Conservation (phyloP, 2,888 invertebrate species). For the Folsomia candida region DNA sequence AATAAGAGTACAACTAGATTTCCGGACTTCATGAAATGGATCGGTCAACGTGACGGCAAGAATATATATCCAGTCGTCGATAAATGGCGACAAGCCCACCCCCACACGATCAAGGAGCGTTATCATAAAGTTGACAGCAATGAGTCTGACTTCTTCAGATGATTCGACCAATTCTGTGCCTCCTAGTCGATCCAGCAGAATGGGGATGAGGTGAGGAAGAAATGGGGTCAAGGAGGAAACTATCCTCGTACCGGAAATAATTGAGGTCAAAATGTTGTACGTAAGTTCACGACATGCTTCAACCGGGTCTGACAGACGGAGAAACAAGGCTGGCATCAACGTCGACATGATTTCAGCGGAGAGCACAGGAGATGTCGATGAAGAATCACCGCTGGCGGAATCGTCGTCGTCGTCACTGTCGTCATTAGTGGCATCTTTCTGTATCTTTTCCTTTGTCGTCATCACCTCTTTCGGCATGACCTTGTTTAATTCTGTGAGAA, state of each 20-base stretch:
- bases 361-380: too few relatives aligned
- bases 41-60: slow-evolving; percentile 71
- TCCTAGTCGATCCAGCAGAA: slow-evolving; percentile 73
- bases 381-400: too few relatives aligned
- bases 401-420: slow-evolving; percentile 59
- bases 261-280: slow-evolving; percentile 30
- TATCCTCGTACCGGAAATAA: too few relatives aligned
- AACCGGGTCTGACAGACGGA: slow-evolving; percentile 34
- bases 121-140: slow-evolving; percentile 66
- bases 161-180: slow-evolving; percentile 68
- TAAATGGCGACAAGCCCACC: slow-evolving; percentile 61
- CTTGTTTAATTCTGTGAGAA: slow-evolving; percentile 28
- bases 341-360: slow-evolving; percentile 2
- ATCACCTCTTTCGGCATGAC: background rate
- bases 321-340: too few relatives aligned
- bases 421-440: too few relatives aligned
- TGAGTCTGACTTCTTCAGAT: slow-evolving; percentile 78
- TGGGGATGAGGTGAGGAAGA: slow-evolving; percentile 63
- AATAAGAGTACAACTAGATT: slow-evolving; percentile 71
- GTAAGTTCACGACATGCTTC: slow-evolving; percentile 47
- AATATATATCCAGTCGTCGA: slow-evolving; percentile 64
- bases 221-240: slow-evolving; percentile 17
- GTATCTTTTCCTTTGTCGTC: too few relatives aligned
- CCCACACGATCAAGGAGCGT: slow-evolving; percentile 66
- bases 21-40: slow-evolving; percentile 76